Percentiles rank a stretch among this genome's conserved stretches.
Evolutionary conservation across 2,888 invertebrate genomes (phyloP).

Genomic region (Cryptocephalus moraei): DNA sequence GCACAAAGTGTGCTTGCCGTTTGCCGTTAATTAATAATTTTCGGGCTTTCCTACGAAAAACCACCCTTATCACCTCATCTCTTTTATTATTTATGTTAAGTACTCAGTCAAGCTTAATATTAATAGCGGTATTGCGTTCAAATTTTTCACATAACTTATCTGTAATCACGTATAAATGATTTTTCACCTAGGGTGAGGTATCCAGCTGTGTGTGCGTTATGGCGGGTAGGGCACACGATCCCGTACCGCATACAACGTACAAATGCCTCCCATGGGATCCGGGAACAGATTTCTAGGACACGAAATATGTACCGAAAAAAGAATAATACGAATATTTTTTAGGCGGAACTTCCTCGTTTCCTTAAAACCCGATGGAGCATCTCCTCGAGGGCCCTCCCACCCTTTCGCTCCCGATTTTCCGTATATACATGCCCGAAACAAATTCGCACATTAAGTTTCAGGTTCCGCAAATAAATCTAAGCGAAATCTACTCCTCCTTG

Average conservation of each 20-base stretch:
- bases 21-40: too few relatives aligned
- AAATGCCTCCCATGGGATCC: not conserved
- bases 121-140: slow-evolving; percentile 20
- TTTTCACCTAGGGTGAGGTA: slow-evolving; percentile 29
- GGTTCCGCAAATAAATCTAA: slow-evolving; percentile 15
- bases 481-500: slow-evolving; percentile 14
- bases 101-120: slow-evolving; percentile 11
- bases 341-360: too few relatives aligned
- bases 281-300: too few relatives aligned
- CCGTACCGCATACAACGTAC: slow-evolving; percentile 20
- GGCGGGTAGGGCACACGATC: slow-evolving; percentile 19
- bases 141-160: slow-evolving; percentile 24
- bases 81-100: slow-evolving; percentile 10
- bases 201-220: slow-evolving; percentile 17
- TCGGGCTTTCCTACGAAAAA: too few relatives aligned
- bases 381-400: too few relatives aligned
- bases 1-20: too few relatives aligned
- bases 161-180: slow-evolving; percentile 27
- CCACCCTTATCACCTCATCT: not conserved
- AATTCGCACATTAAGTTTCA: slow-evolving; percentile 14
- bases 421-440: slow-evolving; percentile 5
- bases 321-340: too few relatives aligned
- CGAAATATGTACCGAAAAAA: too few relatives aligned
- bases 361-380: too few relatives aligned
- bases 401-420: not conserved